phyloP scores from a whole-genome alignment of 2,888 invertebrate genomes.

The Phalera bucephala region DNA sequence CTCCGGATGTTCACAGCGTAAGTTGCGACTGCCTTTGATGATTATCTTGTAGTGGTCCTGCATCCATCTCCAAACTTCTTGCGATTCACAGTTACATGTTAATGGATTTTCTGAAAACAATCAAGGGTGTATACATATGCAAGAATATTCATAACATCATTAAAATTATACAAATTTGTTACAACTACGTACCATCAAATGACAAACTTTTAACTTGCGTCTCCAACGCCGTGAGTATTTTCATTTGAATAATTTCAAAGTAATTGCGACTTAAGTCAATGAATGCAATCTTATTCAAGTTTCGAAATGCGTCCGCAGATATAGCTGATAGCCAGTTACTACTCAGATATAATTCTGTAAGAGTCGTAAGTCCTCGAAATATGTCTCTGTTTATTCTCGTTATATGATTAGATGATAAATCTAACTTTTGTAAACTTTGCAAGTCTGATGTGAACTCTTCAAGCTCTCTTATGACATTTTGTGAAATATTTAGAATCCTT shows the following conservation, averaged over 20 bases:
- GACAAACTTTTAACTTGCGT: conserved; percentile 90
- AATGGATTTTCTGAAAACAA: conserved; percentile 90
- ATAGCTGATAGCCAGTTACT: conserved; percentile 92
- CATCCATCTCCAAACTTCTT: conserved; percentile 96
- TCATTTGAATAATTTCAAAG: conserved; percentile 90
- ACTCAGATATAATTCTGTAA: conserved; percentile 90
- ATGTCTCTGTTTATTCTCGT: conserved; percentile 89
- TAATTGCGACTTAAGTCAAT: conserved; percentile 93
- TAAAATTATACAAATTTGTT: no score
- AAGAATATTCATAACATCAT: not conserved
- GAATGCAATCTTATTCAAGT: conserved; percentile 88
- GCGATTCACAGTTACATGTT: conserved; percentile 94
- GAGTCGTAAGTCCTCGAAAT: conserved; percentile 89
- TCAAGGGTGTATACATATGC: not conserved
- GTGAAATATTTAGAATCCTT: conserved; percentile 90
- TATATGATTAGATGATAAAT: conserved; percentile 92
- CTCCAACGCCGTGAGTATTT: conserved; percentile 90
- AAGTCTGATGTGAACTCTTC: conserved; percentile 92
- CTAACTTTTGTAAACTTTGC: conserved; percentile 89
- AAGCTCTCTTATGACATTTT: conserved; percentile 90
- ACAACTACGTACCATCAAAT: conserved; percentile 88
- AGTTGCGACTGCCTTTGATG: conserved; percentile 80
- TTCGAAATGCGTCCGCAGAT: conserved; percentile 90
- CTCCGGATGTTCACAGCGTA: conserved; percentile 92
- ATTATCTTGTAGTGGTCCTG: conserved; percentile 92